Evolutionary conservation across 2,797 vertebrate genomes (phyloP), one percentile per base, ranked within the genome.

Genomic region (Taeniopygia guttata): DNA sequence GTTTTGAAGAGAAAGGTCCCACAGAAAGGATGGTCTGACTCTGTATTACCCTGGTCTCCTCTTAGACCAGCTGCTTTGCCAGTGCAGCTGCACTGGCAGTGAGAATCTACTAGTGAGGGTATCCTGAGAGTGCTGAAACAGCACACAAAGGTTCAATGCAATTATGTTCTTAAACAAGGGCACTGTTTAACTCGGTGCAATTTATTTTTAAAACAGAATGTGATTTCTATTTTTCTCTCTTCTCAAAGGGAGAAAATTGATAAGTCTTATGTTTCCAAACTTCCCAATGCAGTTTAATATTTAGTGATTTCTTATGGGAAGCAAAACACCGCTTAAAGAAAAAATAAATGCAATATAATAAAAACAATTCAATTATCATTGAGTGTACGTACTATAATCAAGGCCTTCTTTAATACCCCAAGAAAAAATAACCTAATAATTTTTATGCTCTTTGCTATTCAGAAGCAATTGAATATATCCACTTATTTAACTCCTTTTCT

Each of bases 51-150:
- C 9, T 64, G 7, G 11, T 54, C 59, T 75, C 32, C 56, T 67
- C n/a, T 36, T 40, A 42, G 30, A 4, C 4, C 27, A 36, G 23
- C 10, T 40, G 30, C 16, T 80, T 10, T 83, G 27, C 58, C 56
- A 63, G 4, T 18, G 16, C 43, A 55, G 38, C 22, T 78, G 23
- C 32, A 42, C 10, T 25, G 16, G 17, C 26, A 48, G 40, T 34
- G 23, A 84, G 26, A 86, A 48, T n/a, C 16, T 38, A 18, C 23
- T 46, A 38, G 13, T 20, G 8, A 10, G 13, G 2, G 3, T 82
- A 32, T 73, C 22, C 51, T 59, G 22, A 59, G n/a, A 45, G 2
- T 0, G 0, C 19, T 14, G 13, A 66, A 82, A 56, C 27, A 76
- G 8, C 16, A 52, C 25, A 29, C 1, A 4, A 52, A 77, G 2